Conservation (phyloP, 2,797 vertebrate species). For the Micropoecilia bifurca region DNA sequence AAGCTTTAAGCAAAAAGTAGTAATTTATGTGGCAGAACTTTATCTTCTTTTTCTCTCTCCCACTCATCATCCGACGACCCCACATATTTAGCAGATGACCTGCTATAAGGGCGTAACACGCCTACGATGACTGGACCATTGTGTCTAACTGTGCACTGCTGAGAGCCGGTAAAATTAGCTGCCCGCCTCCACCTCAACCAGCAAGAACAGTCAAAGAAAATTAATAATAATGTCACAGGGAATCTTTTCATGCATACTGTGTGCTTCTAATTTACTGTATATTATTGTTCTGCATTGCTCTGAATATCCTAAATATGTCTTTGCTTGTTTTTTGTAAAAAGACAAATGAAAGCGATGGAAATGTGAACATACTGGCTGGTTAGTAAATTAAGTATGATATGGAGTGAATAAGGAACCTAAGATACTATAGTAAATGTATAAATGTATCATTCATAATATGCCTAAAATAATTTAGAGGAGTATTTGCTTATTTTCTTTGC, state of each 20-base stretch:
- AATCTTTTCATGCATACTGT: slow-evolving; percentile 1
- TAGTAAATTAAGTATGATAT: background rate
- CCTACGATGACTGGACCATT: slow-evolving; percentile 5
- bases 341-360: background rate
- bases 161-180: slow-evolving; percentile 16
- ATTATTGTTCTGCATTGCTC: background rate
- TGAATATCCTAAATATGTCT: background rate
- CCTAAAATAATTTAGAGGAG: background rate
- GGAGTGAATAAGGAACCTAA: background rate
- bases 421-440: background rate
- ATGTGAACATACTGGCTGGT: background rate
- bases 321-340: background rate
- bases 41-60: slow-evolving; percentile 12
- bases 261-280: background rate
- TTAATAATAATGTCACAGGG: background rate
- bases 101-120: slow-evolving; percentile 8
- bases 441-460: background rate
- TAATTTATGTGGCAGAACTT: background rate
- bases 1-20: slow-evolving; percentile 1
- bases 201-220: background rate
- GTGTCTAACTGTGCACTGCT: slow-evolving; percentile 5
- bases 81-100: slow-evolving; percentile 19
- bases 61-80: slow-evolving; percentile 13
- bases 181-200: slow-evolving; percentile 4
- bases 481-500: background rate